Evolutionary conservation across 2,888 invertebrate genomes (phyloP).

Genomic region (Bimastos eiseni): DNA sequence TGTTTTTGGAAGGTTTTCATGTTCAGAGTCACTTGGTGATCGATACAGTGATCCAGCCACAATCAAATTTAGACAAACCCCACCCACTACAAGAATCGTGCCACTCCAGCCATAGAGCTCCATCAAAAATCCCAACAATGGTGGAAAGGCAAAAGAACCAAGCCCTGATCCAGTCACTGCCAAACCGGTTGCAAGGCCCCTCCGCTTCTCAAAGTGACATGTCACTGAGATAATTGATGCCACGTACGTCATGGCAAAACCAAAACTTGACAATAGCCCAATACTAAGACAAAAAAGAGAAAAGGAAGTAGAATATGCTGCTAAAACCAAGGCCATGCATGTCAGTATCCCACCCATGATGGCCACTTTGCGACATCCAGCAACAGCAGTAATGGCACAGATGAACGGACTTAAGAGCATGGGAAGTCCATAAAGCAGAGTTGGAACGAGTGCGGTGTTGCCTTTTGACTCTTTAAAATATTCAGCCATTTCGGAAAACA

Average conservation of each 20-base stretch:
- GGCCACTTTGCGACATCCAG: slow-evolving; percentile 42
- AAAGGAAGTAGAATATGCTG: slow-evolving; percentile 41
- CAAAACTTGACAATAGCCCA: slow-evolving; percentile 44
- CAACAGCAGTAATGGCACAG: slow-evolving; percentile 41
- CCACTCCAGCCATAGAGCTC: slow-evolving; percentile 47
- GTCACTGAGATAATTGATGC: slow-evolving; percentile 44
- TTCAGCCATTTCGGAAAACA: slow-evolving; percentile 40
- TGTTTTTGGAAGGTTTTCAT: neutral
- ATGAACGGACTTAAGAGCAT: slow-evolving; percentile 44
- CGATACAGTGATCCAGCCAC: slow-evolving; percentile 41
- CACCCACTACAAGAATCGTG: slow-evolving; percentile 45
- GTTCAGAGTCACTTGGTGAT: slow-evolving; percentile 33
- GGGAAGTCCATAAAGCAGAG: slow-evolving; percentile 46
- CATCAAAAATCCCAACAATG: slow-evolving; percentile 45
- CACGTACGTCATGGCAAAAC: slow-evolving; percentile 44
- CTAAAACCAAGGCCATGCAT: slow-evolving; percentile 39
- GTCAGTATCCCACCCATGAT: slow-evolving; percentile 43
- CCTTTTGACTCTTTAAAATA: slow-evolving; percentile 44
- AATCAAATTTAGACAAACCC: slow-evolving; percentile 41
- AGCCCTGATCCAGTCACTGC: slow-evolving; percentile 50
- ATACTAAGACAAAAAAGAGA: slow-evolving; percentile 38
- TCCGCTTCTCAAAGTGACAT: slow-evolving; percentile 45
- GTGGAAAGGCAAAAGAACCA: slow-evolving; percentile 48
- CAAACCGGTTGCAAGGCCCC: slow-evolving; percentile 47
- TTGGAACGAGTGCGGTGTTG: slow-evolving; percentile 44